Evolutionary conservation across 2,797 vertebrate genomes (phyloP), one percentile per base, ranked within the genome.

Genomic region (Neosilurus mollespiculum): DNA sequence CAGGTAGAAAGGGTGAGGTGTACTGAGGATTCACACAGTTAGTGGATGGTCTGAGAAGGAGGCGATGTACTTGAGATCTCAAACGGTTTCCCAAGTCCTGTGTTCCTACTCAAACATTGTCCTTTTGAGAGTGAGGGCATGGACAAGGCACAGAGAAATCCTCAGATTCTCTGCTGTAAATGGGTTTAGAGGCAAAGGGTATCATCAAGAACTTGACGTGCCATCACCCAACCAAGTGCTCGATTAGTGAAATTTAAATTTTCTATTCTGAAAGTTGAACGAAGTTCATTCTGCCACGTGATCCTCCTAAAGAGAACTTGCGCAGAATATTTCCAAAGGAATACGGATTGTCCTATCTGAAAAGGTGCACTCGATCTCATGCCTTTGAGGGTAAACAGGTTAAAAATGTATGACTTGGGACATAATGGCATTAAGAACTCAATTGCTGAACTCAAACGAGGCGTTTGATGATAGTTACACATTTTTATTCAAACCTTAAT

Each of bases 1-100:
- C 72, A 67, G 58, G 64, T 65, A 78, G 81, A 78, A 82, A 85
- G 51, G 56, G 78, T 81, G 77, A 86, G 15, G 86, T 65, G 78
- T 73, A 72, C 78, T 84, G 85, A 78, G 79, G 75, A 84, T 86
- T 81, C 87, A 86, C 83, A 86, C 22, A 77, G 81, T 78, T 83
- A 61, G 84, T 85, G 84, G 71, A 86, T 83, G 76, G 65, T 37
- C 65, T 67, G 67, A 64, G 78, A 80, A 82, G 82, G 49, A 54
- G 43, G 37, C 75, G 81, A 84, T 64, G 69, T 67, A 80, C 65
- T 61, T 30, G 61, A 83, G 64, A 43, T 49, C 37, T 78, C 15
- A 51, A 26, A 51, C 3, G n/a, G 61, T 53, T 78, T 16, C 8
- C 72, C 24, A 37, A 76, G 8, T 1, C 26, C 15, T 78, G 37